Evolutionary conservation across 2,888 invertebrate genomes (phyloP).

Genomic region (Orthosia gracilis): DNA sequence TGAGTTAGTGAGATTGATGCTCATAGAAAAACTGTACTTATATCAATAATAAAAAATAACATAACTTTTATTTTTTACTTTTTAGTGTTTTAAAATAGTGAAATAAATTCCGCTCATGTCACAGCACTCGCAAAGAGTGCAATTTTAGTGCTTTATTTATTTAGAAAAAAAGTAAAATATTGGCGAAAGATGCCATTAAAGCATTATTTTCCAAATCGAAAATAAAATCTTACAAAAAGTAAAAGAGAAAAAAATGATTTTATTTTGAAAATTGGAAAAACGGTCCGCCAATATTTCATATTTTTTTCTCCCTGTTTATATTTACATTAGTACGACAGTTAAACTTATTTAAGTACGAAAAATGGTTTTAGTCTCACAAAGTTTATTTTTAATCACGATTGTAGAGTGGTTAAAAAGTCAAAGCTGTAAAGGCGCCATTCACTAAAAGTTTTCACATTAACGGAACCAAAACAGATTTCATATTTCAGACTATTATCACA

Average conservation of each 20-base stretch:
- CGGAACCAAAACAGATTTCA: slow-evolving; percentile 23
- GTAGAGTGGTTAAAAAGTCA: slow-evolving; percentile 43
- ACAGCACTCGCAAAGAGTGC: slow-evolving; percentile 45
- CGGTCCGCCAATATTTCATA: slow-evolving; percentile 50
- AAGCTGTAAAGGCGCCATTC: slow-evolving; percentile 33
- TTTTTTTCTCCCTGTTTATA: slow-evolving; percentile 62
- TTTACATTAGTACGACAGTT: slow-evolving; percentile 78
- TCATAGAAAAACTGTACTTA: not conserved
- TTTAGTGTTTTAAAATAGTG: slow-evolving; percentile 22
- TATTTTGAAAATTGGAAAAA: slow-evolving; percentile 22
- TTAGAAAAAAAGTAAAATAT: slow-evolving; percentile 50
- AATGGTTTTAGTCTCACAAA: slow-evolving; percentile 62
- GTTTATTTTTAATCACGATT: slow-evolving; percentile 46
- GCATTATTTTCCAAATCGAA: slow-evolving; percentile 24
- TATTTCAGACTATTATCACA: slow-evolving; percentile 74
- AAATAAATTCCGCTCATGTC: slow-evolving; percentile 45
- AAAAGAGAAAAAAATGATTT: not conserved
- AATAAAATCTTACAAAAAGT: slow-evolving; percentile 25
- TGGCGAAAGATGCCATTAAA: slow-evolving; percentile 22
- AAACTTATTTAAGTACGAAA: slow-evolving; percentile 68
- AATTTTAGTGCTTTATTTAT: slow-evolving; percentile 54
- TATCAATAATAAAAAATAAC: not conserved
- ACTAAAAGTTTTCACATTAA: not conserved
- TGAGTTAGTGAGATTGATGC: not conserved
- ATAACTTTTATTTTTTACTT: not conserved